Evolutionary conservation across 2,113 vertebrate genomes (phyloP).

Genomic region (Vulpes vulpes): DNA sequence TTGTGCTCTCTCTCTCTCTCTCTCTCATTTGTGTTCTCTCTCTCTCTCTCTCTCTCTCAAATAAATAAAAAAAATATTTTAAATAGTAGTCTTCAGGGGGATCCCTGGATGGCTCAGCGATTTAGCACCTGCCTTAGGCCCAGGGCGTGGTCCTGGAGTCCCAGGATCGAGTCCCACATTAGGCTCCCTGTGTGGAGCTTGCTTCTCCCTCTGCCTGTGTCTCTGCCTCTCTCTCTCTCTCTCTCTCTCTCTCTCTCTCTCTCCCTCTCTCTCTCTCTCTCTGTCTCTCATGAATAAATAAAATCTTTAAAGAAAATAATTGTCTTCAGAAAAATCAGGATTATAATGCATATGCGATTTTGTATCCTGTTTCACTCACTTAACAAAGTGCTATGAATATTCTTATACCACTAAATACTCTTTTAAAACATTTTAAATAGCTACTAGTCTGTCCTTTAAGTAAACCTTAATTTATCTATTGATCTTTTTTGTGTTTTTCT

Average conservation of each 20-base stretch:
- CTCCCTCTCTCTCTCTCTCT: not conserved
- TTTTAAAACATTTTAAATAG: not conserved
- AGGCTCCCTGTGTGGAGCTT: not conserved
- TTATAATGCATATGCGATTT: not conserved
- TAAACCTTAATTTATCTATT: conserved; percentile 27
- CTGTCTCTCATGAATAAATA: not conserved
- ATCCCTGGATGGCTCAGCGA: too few species aligned
- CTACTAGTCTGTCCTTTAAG: not conserved
- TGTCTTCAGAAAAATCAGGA: not conserved
- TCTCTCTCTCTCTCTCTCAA: not conserved
- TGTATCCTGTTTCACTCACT: not conserved
- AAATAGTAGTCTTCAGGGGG: too few species aligned
- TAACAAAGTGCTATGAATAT: not conserved
- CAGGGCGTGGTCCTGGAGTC: too few species aligned
- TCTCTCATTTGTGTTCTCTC: not conserved
- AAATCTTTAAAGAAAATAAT: not conserved
- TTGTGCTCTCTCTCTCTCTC: not conserved
- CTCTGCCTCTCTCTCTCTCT: not conserved
- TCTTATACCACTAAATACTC: not conserved
- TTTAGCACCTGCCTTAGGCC: too few species aligned
- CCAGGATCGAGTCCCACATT: too few species aligned
- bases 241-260: not conserved
- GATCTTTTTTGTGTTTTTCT: not conserved
- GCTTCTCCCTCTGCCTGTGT: not conserved
- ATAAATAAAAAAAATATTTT: not conserved